Base-by-base conservation (phyloP, 2,797 vertebrate species). In the Gymnoscopelus braueri region DNA sequence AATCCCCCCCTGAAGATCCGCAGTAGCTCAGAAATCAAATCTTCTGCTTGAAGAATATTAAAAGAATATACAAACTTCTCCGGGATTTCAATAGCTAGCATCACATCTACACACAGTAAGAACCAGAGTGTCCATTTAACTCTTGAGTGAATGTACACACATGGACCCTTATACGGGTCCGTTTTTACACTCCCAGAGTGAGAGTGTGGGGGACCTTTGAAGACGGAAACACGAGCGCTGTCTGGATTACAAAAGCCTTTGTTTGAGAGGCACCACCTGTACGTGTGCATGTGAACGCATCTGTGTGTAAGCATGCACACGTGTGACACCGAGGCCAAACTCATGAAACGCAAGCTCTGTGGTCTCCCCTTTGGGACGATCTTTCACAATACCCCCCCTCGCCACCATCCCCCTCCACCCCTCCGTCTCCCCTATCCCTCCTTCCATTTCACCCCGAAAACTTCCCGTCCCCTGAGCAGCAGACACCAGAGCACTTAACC, bases 401-500 rank as follows among this genome's bases (percentile, higher is more conserved):
- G 49, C 35, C 60, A 13, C 29, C 29, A 4, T 5, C 58, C 12
- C 13, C 53, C 35, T 4, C 11, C 7, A 12, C 47, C 15, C 23
- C 23, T 63, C 44, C 68, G 71, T 63, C 69, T 68, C 63, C 48
- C 64, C 74, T 68, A 39, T 62, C 69, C 63, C 75, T 75, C 55
- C 69, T 72, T 29, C 29, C 49, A 50, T 35, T 44, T 44, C 39
- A 44, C 39, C 48, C 8, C 13, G 10, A 23, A 4, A 11, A 13
- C 29, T n/a, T 63, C 57, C 49, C 60, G 53, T 89, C 88, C 88
- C 87, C 50, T 19, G 86, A 86, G 88, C 81, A 62, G 51, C 84
- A 88, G 72, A 91, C 78, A 89, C 77, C 83, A 81, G 77, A 91
- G 89, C 93, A 93, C 93, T 94, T 93, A 93, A 93, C 92, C 93